phyloP scores from a whole-genome alignment of 2,888 invertebrate genomes.

The Philopedon plagiatum region DNA sequence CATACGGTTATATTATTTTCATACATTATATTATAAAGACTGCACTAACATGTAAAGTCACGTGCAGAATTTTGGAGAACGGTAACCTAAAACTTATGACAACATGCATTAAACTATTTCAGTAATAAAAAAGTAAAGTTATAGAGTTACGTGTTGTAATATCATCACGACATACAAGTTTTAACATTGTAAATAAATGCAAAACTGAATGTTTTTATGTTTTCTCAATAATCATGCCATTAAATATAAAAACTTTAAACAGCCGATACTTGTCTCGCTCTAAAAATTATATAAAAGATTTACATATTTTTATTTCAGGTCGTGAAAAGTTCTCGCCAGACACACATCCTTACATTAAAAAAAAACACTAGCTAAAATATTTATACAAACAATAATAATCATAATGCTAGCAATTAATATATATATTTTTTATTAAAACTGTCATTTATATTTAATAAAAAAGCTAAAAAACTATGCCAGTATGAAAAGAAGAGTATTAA shows the following conservation, averaged over 20 bases:
- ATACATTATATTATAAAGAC: constrained; percentile 65
- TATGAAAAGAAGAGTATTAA: constrained; percentile 59
- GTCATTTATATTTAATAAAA: constrained; percentile 62
- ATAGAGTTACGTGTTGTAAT: not conserved
- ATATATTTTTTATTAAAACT: constrained; percentile 59
- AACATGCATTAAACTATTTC: not conserved
- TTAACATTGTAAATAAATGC: not conserved
- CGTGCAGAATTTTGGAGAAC: constrained; percentile 57
- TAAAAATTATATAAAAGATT: not conserved
- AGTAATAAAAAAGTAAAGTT: not conserved
- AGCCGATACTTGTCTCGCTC: constrained; percentile 26
- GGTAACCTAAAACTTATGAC: not conserved
- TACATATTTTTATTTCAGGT: constrained; percentile 38
- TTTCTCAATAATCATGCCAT: constrained; percentile 34
- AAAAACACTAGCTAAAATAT: constrained; percentile 68
- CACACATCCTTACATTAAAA: constrained; percentile 67
- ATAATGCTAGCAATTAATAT: constrained; percentile 66
- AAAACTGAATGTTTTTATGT: not conserved
- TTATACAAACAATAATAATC: constrained; percentile 68
- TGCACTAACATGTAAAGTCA: constrained; percentile 65
- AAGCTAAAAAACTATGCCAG: constrained; percentile 60
- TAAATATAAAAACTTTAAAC: constrained; percentile 24
- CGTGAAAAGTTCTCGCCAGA: constrained; percentile 60
- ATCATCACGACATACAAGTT: not conserved
- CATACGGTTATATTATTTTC: constrained; percentile 60